Conservation (phyloP, 2,113 vertebrate genomes). For the Brachyhypopomus occidentalis region DNA sequence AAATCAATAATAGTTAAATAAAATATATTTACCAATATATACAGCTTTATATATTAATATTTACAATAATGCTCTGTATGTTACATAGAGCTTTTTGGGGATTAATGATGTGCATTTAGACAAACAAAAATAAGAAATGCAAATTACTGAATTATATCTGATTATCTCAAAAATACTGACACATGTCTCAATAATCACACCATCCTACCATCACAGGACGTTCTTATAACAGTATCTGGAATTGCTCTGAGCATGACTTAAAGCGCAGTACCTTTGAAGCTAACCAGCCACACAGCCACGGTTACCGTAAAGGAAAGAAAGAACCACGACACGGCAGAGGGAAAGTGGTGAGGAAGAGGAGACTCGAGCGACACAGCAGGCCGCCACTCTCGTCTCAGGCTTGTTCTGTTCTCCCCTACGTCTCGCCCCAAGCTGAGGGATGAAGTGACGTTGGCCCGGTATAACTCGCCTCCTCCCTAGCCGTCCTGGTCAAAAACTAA, state of each 20-base stretch:
- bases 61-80: constrained; percentile 32
- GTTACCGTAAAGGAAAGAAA: not conserved
- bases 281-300: not conserved
- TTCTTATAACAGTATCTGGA: constrained; percentile 37
- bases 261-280: constrained; percentile 1
- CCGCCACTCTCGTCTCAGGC: not conserved
- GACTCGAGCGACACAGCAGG: not conserved
- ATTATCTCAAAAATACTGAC: constrained; percentile 38
- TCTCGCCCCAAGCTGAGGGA: too few species aligned
- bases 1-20: constrained; percentile 32
- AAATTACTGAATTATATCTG: constrained; percentile 25
- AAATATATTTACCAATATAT: constrained; percentile 24
- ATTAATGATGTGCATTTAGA: constrained; percentile 31
- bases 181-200: constrained; percentile 2
- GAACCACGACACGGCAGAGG: not conserved
- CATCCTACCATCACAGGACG: constrained; percentile 15
- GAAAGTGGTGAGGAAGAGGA: not conserved
- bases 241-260: constrained; percentile 20
- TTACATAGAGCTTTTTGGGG: constrained; percentile 37
- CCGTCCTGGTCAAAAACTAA: not conserved
- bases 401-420: not conserved
- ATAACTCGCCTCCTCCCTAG: not conserved
- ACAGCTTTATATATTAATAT: constrained; percentile 40
- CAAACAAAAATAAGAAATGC: constrained; percentile 7
- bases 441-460: not conserved